Base-by-base conservation (phyloP, 2,888 invertebrate genomes). In the Julus scanicus region DNA sequence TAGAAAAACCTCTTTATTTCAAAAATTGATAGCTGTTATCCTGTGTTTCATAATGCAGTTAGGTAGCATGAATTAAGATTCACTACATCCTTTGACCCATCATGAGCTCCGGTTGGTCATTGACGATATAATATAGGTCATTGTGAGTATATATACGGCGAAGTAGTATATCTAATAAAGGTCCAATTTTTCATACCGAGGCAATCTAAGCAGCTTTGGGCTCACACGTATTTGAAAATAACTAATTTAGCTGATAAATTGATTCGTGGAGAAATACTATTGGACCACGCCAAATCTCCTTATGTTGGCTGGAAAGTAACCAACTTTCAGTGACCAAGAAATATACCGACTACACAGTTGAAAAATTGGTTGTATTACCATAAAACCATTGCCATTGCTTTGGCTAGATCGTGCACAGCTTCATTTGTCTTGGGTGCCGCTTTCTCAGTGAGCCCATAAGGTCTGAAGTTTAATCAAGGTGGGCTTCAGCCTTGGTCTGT, bases 161-260 rank as follows among this genome's bases (percentile, higher is more conserved):
- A 5, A 6, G 57, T n/a, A 63, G n/a, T 63, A 6, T 63, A 63
- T 63, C n/a, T n/a, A 17, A 63, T 63, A 63, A 71, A 71, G n/a
- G 29, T 29, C 9, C 9, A 71, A 71, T 71, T 9, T 71, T 71
- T 71, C 71, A 71, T 71, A 29, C n/a, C 71, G 20, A 71, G 29
- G 8, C 71, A 29, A 6, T 6, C 29, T 9, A 2, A 9, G 71
- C 29, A 71, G n/a, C 29, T 29, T 71, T 29, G 71, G 6, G 71
- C 29, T 71, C 71, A 1, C 71, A 9, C 71, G 29, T 71, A 71
- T 71, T 71, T 71, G 20, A 71, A 71, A 71, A 71, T 71, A 71
- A 71, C 71, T 71, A 71, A 71, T 71, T 71, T 71, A 71, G 71
- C 71, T 71, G 71, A 71, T 71, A 71, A 71, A 71, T 71, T 71